These are phyloP conservation scores for Siniperca scherzeri DNA, from an alignment of 2,797 vertebrate species.

Conservation along the genomic window DNA sequence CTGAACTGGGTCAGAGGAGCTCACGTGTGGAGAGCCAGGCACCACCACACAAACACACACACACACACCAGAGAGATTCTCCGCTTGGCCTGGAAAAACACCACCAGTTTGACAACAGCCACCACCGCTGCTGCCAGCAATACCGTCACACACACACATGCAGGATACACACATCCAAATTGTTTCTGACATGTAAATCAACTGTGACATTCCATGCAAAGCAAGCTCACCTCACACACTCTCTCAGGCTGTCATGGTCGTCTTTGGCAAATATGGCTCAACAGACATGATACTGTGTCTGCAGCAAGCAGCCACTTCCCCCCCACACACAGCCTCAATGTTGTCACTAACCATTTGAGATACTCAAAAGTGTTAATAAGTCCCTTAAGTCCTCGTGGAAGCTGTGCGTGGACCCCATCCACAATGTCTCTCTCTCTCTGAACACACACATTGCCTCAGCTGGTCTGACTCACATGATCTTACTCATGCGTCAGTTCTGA, in stretches of 20 bases:
- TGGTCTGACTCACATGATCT: conserved; percentile 70
- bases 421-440: conserved; percentile 2
- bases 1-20: conserved; percentile 78
- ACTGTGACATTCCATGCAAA: conserved; percentile 60
- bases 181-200: conserved; percentile 63
- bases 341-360: conserved; percentile 40
- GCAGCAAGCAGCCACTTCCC: conserved; percentile 1
- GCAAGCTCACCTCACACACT: conserved; percentile 40
- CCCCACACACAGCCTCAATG: conserved; percentile 6
- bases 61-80: conserved; percentile 49
- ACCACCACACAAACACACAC: conserved; percentile 41
- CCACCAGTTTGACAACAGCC: conserved; percentile 58
- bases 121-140: conserved; percentile 9
- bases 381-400: conserved; percentile 22
- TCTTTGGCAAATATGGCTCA: conserved; percentile 12
- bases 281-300: conserved; percentile 30
- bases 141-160: conserved; percentile 2
- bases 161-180: conserved; percentile 42
- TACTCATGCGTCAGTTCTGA: conserved; percentile 45
- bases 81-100: conserved; percentile 66
- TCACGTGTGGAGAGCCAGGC: conserved; percentile 64
- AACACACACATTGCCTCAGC: conserved; percentile 44
- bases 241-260: conserved; percentile 21
- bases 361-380: conserved; percentile 35
- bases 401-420: conserved; percentile 18